Evolutionary conservation across 92 coral and sea anemone species (phyloP).

Genomic region (Hydrozoanthus gracilis): DNA sequence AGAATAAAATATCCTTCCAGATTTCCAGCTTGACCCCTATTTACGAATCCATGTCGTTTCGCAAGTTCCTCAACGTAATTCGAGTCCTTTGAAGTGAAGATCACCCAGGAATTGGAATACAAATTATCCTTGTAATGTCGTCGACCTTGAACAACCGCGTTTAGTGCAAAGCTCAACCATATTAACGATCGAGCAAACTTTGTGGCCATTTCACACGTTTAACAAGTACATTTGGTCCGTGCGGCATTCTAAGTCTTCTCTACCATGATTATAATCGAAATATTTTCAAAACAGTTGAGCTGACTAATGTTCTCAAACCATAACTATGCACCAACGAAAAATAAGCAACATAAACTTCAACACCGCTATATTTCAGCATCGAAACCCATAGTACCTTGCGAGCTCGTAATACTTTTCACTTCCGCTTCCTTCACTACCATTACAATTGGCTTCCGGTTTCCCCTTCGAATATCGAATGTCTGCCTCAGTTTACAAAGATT

Average conservation of each 20-base stretch:
- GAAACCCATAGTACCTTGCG: constrained; percentile 45
- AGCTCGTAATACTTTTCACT: constrained; percentile 37
- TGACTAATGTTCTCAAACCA: constrained; percentile 25
- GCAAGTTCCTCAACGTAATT: constrained; percentile 90
- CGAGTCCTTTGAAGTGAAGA: constrained; percentile 78
- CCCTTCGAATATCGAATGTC: background rate
- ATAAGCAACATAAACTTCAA: background rate
- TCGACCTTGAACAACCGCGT: constrained; percentile 38
- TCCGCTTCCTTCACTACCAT: background rate
- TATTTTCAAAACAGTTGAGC: constrained; percentile 19
- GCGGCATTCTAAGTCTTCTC: constrained; percentile 43
- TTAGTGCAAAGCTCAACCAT: constrained; percentile 36
- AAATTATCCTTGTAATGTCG: constrained; percentile 42
- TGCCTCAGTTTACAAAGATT: background rate
- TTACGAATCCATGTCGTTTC: constrained; percentile 77
- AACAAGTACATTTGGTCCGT: constrained; percentile 2
- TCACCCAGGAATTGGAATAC: constrained; percentile 97
- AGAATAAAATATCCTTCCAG: constrained; percentile 83
- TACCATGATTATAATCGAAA: constrained; percentile 10
- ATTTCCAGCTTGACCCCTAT: constrained; percentile 85
- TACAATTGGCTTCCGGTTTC: background rate
- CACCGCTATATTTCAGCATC: constrained; percentile 27
- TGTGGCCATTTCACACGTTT: constrained; percentile 38
- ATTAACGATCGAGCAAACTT: constrained; percentile 41
- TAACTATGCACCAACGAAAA: constrained; percentile 38